Percentiles rank a stretch among this genome's conserved stretches.
These are phyloP conservation scores for Coptotermes formosanus DNA, from an alignment of 1,140 invertebrate genomes.

Conservation along the genomic window DNA sequence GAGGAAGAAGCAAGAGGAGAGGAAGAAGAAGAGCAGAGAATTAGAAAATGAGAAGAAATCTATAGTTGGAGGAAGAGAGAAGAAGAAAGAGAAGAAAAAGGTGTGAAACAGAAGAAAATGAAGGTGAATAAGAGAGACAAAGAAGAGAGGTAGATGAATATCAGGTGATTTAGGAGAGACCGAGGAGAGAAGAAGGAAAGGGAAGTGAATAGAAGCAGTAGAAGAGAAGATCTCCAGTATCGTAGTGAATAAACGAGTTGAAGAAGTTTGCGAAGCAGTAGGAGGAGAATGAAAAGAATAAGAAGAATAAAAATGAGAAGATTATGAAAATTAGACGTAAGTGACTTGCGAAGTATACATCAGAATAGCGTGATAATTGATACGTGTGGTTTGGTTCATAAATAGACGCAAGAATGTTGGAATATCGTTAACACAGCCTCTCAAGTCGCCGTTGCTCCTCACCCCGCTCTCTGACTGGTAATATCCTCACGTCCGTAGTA, in stretches of 20 bases:
- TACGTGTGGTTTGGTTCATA: too few species aligned
- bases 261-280: background rate
- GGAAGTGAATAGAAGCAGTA: background rate
- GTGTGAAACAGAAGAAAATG: too few species aligned
- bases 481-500: conserved; percentile 7
- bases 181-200: background rate
- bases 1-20: too few species aligned
- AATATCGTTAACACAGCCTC: background rate
- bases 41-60: too few species aligned
- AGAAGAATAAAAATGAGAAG: background rate
- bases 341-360: too few species aligned
- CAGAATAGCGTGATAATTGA: too few species aligned
- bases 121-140: too few species aligned
- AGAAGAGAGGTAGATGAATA: too few species aligned
- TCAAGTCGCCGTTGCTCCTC: background rate
- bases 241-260: background rate
- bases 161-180: too few species aligned
- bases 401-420: background rate
- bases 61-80: too few species aligned
- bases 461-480: background rate
- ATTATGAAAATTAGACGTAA: background rate
- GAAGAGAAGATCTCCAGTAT: background rate
- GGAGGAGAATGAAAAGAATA: background rate
- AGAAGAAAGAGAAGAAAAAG: too few species aligned
- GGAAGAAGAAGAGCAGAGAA: too few species aligned